Conservation (phyloP, 2,797 vertebrate genomes). For the Darevskia mixta region DNA sequence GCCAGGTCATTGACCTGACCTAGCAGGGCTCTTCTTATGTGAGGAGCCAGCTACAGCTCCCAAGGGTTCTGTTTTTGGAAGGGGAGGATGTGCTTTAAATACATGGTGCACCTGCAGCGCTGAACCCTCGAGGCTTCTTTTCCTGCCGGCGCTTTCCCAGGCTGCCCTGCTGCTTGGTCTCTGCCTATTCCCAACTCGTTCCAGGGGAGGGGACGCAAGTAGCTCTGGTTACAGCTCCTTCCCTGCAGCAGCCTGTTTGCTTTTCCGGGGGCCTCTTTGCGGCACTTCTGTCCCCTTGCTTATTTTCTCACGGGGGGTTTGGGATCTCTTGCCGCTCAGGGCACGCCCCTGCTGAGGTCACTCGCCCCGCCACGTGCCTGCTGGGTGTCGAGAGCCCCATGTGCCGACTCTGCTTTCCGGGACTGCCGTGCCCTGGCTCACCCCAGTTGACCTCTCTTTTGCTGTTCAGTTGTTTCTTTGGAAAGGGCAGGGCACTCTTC, state of each 20-base stretch:
- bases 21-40: too few species aligned
- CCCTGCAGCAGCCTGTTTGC: neutral
- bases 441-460: neutral
- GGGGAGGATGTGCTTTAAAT: too few species aligned
- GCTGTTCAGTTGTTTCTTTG: neutral
- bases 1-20: too few species aligned
- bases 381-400: neutral
- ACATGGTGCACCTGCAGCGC: neutral
- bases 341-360: neutral
- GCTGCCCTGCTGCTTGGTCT: neutral
- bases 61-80: too few species aligned
- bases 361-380: slow-evolving; percentile 26
- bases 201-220: slow-evolving; percentile 57
- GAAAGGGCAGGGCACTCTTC: neutral
- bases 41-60: too few species aligned
- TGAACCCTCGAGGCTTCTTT: neutral
- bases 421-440: neutral
- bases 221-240: slow-evolving; percentile 69
- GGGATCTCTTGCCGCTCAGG: slow-evolving; percentile 48
- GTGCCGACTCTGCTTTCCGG: neutral
- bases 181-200: too few species aligned
- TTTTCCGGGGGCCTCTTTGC: neutral
- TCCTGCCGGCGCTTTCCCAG: neutral
- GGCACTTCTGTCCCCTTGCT: slow-evolving; percentile 52
- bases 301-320: slow-evolving; percentile 57